Evolutionary conservation across 1,140 invertebrate genomes (phyloP).

Genomic region (Drosophila sp.): DNA sequence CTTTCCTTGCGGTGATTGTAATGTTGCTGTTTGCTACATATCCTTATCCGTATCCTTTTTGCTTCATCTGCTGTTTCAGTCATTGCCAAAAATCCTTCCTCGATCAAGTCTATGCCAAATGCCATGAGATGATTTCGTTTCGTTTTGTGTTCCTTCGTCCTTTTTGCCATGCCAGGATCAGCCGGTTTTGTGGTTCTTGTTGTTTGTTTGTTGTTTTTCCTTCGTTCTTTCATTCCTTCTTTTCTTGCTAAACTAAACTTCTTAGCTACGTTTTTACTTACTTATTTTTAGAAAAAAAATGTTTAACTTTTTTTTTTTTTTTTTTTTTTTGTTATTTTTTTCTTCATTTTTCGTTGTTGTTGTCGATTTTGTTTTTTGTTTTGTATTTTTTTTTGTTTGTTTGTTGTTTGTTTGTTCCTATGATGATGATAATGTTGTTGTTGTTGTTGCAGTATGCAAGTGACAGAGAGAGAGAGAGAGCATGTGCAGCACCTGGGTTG

Average conservation of each 20-base stretch:
- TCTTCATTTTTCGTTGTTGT: constrained; percentile 38
- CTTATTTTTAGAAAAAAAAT: constrained; percentile 54
- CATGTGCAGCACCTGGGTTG: constrained; percentile 52
- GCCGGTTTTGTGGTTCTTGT: constrained; percentile 54
- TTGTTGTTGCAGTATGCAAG: constrained; percentile 40
- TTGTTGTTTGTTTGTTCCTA: constrained; percentile 66
- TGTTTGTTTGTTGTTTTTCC: constrained; percentile 58
- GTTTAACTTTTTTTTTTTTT: constrained; percentile 39
- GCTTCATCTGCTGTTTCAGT: constrained; percentile 27
- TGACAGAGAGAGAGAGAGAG: constrained; percentile 50
- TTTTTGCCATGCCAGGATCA: constrained; percentile 76
- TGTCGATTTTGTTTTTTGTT: constrained; percentile 17
- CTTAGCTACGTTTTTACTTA: constrained; percentile 73
- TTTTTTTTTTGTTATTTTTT: constrained; percentile 51
- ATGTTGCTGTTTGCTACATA: background rate
- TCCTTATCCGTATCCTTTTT: constrained; percentile 18
- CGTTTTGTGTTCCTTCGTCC: constrained; percentile 62
- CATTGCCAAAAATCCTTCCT: constrained; percentile 27
- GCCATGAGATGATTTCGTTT: constrained; percentile 38
- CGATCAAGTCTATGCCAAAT: constrained; percentile 52
- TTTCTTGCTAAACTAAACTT: constrained; percentile 51
- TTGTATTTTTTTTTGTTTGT: constrained; percentile 42
- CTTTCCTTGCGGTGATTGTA: background rate
- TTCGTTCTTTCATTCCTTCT: constrained; percentile 10
- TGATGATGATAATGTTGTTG: constrained; percentile 51